Conservation (phyloP, 2,113 vertebrate genomes). For the Phainopepla nitens region DNA sequence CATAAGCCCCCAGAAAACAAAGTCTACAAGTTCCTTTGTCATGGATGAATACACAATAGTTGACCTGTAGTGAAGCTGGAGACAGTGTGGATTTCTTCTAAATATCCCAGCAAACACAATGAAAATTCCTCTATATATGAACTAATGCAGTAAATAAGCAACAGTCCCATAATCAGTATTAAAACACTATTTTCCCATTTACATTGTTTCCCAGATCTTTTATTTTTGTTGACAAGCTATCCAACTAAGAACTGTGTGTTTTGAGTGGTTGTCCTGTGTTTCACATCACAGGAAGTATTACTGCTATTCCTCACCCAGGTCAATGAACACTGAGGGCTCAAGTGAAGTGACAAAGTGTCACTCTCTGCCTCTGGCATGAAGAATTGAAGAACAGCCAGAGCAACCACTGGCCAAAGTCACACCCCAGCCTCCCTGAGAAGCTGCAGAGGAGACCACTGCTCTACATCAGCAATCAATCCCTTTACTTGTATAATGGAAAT, state of each 20-base stretch:
- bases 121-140: background rate
- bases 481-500: background rate
- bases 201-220: background rate
- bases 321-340: background rate
- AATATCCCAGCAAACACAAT: background rate
- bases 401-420: background rate
- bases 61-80: background rate
- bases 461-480: background rate
- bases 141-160: background rate
- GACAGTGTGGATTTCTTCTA: background rate
- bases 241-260: background rate
- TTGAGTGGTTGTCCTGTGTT: background rate
- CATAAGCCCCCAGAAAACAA: background rate
- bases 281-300: background rate
- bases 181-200: background rate
- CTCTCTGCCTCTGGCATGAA: background rate
- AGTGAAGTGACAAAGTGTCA: background rate
- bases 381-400: background rate
- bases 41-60: background rate
- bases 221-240: background rate
- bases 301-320: background rate
- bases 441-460: background rate
- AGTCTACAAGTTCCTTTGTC: background rate
- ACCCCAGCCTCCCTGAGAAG: background rate
- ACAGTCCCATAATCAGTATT: background rate